Base-by-base conservation (phyloP, 2,888 invertebrate species). In the Melanophora roralis region DNA sequence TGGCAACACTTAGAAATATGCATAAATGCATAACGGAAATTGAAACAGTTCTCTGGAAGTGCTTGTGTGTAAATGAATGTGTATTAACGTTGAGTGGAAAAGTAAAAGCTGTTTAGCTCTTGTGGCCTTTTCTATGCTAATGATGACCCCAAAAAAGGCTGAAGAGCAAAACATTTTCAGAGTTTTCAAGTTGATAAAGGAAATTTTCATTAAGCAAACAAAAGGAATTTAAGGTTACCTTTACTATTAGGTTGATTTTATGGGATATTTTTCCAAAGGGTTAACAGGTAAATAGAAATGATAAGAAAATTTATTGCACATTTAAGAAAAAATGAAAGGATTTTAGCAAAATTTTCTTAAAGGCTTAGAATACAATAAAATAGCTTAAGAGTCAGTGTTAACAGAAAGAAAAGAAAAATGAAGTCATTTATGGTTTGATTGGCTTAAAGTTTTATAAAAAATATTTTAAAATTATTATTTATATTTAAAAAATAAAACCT, bases 21-120 rank as follows among this genome's bases (percentile, higher is more conserved):
- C 67, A 77, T 67, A 53, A 45, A 45, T 65, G 76, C 77, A 78
- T 78, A 60, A 62, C 67, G 72, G 72, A 78, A 72, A 72, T 72
- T 72, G 67, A 78, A 72, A 67, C 67, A 55, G 23, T 72, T 72
- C 60, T 78, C 47, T 45, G 47, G 62, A 55, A 51, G 53, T 53
- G 8, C 45, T 12, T 45, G 36, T 43, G 16, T 11, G 11, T 53
- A 34, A 27, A 27, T 8, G 9, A 51, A 19, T 59, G 9, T 19
- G 16, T 32, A 27, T 11, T 1, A 21, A n/a, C 11, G n/a, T n/a
- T n/a, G n/a, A 23, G 14, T 53, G 38, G 27, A n/a, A n/a, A 9
- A 14, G 8, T 65, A 40, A 14, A 4, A 16, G 45, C 36, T 32
- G 34, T 9, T 40, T 38, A 47, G 27, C 65, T 74, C 49, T 47